Conservation (phyloP, 2,888 invertebrate genomes). For the Morinoia aosen region DNA sequence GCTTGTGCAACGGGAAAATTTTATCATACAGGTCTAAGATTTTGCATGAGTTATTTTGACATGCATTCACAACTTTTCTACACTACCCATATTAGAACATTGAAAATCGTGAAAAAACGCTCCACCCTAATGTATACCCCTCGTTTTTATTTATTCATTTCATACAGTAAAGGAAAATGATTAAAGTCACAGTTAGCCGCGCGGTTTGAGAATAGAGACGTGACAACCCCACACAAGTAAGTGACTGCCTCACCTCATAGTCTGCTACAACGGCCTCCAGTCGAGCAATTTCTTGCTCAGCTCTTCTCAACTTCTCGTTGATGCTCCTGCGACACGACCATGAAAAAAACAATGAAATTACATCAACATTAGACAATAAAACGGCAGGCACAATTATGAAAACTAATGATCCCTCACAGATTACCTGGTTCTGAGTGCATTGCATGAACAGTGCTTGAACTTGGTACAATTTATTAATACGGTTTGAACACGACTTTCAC, state of each 20-base stretch:
- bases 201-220: not conserved
- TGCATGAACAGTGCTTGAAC: no score
- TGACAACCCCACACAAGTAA: not conserved
- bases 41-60: no score
- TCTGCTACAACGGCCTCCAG: not conserved
- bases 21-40: no score
- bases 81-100: no score
- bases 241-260: not conserved
- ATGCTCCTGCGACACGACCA: not conserved
- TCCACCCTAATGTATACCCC: no score
- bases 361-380: not conserved
- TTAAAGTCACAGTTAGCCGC: not conserved
- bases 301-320: not conserved
- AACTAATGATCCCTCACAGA: not conserved
- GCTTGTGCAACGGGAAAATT: no score
- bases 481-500: no score
- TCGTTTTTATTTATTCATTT: not conserved
- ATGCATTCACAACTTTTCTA: no score
- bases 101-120: no score
- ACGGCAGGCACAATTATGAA: not conserved
- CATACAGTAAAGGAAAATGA: not conserved
- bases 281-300: not conserved
- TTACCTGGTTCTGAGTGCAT: not conserved
- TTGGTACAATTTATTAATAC: no score
- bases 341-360: not conserved